phyloP scores from a whole-genome alignment of 2,113 vertebrate species.

The Thinocorus orbignyianus region DNA sequence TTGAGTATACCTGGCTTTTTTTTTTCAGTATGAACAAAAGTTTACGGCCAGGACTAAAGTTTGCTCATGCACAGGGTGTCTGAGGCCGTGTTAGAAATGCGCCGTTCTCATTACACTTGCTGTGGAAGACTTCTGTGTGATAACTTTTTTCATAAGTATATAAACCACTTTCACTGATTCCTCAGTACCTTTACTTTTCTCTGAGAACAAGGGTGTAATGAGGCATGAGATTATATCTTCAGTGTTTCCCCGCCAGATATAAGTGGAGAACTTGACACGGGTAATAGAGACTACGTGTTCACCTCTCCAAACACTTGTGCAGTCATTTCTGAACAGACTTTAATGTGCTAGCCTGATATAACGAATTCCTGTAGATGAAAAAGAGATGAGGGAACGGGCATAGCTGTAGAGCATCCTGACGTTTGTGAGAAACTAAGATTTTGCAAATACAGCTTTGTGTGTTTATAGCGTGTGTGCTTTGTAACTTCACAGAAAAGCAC shows the following conservation, averaged over 20 bases:
- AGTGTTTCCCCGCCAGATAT: not conserved
- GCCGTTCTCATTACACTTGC: fast-evolving
- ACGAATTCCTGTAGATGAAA: not conserved
- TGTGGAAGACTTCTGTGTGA: not conserved
- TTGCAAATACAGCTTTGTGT: not conserved
- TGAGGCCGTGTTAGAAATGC: not conserved
- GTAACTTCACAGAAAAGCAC: not conserved
- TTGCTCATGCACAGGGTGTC: fast-evolving
- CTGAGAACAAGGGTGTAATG: not conserved
- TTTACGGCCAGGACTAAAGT: not conserved
- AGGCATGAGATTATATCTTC: not conserved
- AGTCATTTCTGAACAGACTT: not conserved
- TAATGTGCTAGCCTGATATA: not conserved
- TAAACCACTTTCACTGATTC: not conserved
- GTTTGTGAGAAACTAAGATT: not conserved
- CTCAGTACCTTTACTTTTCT: not conserved
- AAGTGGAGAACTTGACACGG: not conserved
- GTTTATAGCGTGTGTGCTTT: fast-evolving
- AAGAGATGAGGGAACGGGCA: not conserved
- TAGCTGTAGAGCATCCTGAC: not conserved
- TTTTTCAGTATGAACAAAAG: not conserved
- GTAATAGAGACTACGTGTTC: not conserved
- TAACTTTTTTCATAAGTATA: not conserved
- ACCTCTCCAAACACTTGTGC: not conserved
- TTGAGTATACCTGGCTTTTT: fast-evolving